phyloP scores from a whole-genome alignment of 2,888 invertebrate genomes.

The Xanthostigma xanthostigma region DNA sequence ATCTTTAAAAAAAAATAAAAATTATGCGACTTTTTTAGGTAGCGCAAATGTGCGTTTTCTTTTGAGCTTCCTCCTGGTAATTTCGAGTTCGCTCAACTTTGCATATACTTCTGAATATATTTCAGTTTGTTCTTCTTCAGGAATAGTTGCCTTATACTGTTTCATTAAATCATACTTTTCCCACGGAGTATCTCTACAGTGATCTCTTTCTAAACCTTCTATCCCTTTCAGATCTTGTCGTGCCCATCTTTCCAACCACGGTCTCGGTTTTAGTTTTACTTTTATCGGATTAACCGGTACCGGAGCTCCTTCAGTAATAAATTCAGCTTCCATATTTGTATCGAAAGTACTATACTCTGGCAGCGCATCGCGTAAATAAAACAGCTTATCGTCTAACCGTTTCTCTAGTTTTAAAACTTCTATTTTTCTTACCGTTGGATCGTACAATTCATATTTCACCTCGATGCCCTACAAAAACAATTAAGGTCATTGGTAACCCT shows the following conservation, averaged over 20 bases:
- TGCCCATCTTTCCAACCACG: constrained; percentile 90
- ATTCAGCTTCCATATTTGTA: constrained; percentile 77
- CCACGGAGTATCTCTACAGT: constrained; percentile 53
- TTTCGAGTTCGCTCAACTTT: constrained; percentile 55
- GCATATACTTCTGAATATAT: constrained; percentile 74
- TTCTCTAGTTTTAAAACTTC: constrained; percentile 87
- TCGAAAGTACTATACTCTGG: constrained; percentile 88
- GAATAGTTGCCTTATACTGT: constrained; percentile 70
- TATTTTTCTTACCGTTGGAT: constrained; percentile 78
- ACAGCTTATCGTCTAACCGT: constrained; percentile 74
- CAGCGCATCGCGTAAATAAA: constrained; percentile 79
- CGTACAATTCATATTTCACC: constrained; percentile 77
- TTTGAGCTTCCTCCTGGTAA: constrained; percentile 44
- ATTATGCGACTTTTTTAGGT: constrained; percentile 34
- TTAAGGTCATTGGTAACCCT: constrained; percentile 1
- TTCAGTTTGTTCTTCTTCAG: constrained; percentile 73
- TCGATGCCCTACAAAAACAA: constrained; percentile 34
- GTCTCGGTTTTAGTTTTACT: constrained; percentile 59
- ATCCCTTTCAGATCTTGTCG: constrained; percentile 61
- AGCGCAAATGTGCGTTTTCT: constrained; percentile 44
- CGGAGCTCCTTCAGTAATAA: constrained; percentile 56
- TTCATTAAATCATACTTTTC: constrained; percentile 91
- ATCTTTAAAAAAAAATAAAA: neutral
- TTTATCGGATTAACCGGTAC: constrained; percentile 66
- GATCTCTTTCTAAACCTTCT: constrained; percentile 31